Conservation (phyloP, 2,888 invertebrate species). For the Nebria salina region DNA sequence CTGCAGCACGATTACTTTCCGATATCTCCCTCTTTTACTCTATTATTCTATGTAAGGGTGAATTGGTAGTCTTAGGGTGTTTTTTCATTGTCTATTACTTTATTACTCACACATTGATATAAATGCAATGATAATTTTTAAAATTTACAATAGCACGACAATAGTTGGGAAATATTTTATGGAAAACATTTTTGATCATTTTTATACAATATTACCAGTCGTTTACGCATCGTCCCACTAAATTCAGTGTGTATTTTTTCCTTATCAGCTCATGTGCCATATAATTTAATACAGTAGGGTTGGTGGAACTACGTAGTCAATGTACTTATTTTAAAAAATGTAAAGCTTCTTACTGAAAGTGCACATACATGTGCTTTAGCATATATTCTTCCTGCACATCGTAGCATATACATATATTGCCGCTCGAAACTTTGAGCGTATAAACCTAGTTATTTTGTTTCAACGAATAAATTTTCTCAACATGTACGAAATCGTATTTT, state of each 20-base stretch:
- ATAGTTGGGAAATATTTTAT: background rate
- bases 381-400: background rate
- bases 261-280: slow-evolving; percentile 2
- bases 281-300: slow-evolving; percentile 9
- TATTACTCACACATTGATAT: background rate
- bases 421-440: background rate
- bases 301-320: background rate
- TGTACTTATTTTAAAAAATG: slow-evolving; percentile 17
- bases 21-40: background rate
- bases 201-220: no score
- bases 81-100: background rate
- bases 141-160: background rate
- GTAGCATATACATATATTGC: background rate
- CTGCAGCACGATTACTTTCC: slow-evolving; percentile 6
- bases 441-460: slow-evolving; percentile 4
- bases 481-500: background rate
- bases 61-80: background rate
- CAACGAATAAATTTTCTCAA: background rate
- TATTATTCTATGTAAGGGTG: background rate
- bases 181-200: no score
- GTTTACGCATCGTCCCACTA: background rate
- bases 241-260: background rate
- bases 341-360: slow-evolving; percentile 13
- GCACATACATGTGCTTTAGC: background rate
- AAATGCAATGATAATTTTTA: background rate